Conservation (phyloP, 2,797 vertebrate genomes). For the Aplochiton taeniatus region DNA sequence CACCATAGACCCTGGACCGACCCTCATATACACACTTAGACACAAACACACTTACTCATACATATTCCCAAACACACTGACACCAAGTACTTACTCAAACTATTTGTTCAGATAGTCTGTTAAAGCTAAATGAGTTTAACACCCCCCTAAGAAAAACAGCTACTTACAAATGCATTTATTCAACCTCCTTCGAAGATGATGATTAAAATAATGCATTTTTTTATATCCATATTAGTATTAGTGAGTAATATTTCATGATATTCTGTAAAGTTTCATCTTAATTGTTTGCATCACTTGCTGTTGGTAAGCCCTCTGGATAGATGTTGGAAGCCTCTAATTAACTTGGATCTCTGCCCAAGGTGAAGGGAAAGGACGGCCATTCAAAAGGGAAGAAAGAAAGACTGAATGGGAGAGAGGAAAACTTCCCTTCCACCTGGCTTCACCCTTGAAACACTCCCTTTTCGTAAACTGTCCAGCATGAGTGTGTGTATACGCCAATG, state of each 20-base stretch:
- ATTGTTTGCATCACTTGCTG: not conserved
- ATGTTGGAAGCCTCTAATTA: not conserved
- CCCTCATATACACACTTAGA: constrained; percentile 19
- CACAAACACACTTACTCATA: constrained; percentile 15
- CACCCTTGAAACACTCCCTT: constrained; percentile 24
- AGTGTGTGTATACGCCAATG: constrained; percentile 52
- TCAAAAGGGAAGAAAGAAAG: constrained; percentile 9
- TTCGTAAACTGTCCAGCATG: constrained; percentile 48
- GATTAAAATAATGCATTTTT: too few relatives aligned
- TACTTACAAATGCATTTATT: too few relatives aligned
- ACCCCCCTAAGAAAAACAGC: too few relatives aligned
- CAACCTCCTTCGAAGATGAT: too few relatives aligned
- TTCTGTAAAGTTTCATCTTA: too few relatives aligned
- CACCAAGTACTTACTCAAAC: constrained; percentile 24
- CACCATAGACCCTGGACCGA: constrained; percentile 42
- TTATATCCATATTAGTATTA: too few relatives aligned
- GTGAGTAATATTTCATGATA: too few relatives aligned
- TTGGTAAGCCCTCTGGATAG: constrained; percentile 3
- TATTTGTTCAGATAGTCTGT: not conserved
- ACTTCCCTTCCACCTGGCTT: constrained; percentile 14
- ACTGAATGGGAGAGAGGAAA: constrained; percentile 4
- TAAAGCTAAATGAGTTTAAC: too few relatives aligned
- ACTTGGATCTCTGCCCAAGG: not conserved
- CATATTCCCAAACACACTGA: not conserved
- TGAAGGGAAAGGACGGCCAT: constrained; percentile 5